Conservation (phyloP, 2,113 vertebrate genomes). For the Vidua chalybeata region DNA sequence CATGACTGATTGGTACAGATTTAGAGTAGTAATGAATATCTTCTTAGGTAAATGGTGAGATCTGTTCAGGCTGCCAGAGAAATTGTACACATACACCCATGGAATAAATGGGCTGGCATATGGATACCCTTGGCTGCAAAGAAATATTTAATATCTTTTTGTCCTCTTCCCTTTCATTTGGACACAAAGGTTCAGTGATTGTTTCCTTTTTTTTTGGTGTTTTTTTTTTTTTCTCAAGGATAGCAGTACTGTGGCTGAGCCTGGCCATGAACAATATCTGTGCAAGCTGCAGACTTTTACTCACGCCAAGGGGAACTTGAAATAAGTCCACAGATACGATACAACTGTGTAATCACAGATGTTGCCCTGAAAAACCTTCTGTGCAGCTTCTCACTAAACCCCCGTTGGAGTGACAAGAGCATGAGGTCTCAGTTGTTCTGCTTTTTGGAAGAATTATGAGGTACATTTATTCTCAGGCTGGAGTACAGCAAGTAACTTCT, state of each 20-base stretch:
- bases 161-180: neutral
- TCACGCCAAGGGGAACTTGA: neutral
- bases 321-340: neutral
- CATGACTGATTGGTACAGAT: neutral
- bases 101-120: neutral
- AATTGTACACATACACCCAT: accelerated
- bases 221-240: neutral
- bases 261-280: neutral
- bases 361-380: neutral
- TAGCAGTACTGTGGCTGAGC: accelerated
- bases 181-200: neutral
- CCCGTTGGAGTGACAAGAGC: neutral
- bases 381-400: neutral
- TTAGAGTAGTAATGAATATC: neutral
- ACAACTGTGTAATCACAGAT: neutral
- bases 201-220: neutral
- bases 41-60: neutral
- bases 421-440: neutral
- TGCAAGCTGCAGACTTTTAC: neutral
- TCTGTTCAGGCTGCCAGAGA: neutral
- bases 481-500: neutral
- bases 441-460: neutral
- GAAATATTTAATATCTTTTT: neutral
- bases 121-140: neutral
- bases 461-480: neutral